Percentiles rank a stretch among this genome's conserved stretches.
phyloP scores from a whole-genome alignment of 2,113 vertebrate species.

The Scomber colias region DNA sequence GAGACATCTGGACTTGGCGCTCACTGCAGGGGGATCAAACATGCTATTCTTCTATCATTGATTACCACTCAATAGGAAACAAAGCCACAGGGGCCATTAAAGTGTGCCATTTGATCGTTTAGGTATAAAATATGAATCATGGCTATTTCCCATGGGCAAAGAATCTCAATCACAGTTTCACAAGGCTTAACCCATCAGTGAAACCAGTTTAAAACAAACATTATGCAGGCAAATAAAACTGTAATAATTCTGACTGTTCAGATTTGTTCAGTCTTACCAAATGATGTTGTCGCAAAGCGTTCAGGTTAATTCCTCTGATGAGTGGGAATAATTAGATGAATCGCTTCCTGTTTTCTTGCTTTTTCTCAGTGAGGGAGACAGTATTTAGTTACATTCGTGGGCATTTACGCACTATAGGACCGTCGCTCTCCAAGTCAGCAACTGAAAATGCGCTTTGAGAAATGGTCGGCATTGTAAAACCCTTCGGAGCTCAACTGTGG shows the following conservation, averaged over 20 bases:
- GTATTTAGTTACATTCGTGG: background rate
- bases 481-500: slow-evolving; percentile 58
- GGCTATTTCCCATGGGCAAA: no score
- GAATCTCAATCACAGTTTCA: no score
- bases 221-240: no score
- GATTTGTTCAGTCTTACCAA: no score
- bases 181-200: no score
- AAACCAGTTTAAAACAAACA: no score
- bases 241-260: no score
- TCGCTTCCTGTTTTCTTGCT: no score
- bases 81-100: background rate
- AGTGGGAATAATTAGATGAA: no score
- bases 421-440: slow-evolving; percentile 28
- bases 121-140: background rate
- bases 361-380: no score
- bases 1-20: slow-evolving; percentile 65
- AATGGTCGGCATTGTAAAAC: slow-evolving; percentile 68
- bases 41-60: slow-evolving; percentile 13
- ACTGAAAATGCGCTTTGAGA: slow-evolving; percentile 43
- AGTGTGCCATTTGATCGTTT: slow-evolving; percentile 1
- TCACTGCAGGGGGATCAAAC: background rate
- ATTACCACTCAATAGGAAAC: slow-evolving; percentile 18
- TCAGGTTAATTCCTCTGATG: no score
- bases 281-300: no score
- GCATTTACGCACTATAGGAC: slow-evolving; percentile 37